Conservation (phyloP, 2,888 invertebrate species). For the Amiota minor region DNA sequence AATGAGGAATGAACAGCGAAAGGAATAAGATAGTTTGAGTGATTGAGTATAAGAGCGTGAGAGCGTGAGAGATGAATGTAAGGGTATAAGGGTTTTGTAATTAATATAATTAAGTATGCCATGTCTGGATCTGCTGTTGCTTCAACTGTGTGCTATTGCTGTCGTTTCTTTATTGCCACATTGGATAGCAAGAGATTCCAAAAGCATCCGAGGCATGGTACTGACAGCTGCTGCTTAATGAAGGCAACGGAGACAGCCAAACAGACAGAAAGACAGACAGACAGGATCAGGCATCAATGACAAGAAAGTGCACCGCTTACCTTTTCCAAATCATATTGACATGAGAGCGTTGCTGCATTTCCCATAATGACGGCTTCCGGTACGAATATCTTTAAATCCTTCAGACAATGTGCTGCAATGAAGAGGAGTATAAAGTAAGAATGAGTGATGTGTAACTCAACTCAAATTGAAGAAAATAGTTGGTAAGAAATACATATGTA, state of each 20-base stretch:
- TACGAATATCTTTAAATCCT: conserved; percentile 74
- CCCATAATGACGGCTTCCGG: conserved; percentile 74
- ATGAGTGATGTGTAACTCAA: background rate
- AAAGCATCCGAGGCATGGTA: background rate
- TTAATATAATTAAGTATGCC: conserved; percentile 63
- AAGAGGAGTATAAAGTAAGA: conserved; percentile 22
- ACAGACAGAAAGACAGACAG: conserved; percentile 30
- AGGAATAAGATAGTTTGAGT: too few relatives aligned
- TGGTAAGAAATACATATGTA: too few relatives aligned
- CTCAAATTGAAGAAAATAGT: too few relatives aligned
- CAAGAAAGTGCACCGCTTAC: conserved; percentile 58
- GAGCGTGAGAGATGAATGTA: conserved; percentile 26
- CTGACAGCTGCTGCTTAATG: conserved; percentile 12
- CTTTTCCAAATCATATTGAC: conserved; percentile 74
- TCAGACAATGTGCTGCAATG: conserved; percentile 68
- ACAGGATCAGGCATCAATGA: background rate
- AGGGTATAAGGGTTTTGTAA: conserved; percentile 44
- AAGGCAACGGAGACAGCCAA: conserved; percentile 18
- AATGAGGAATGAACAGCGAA: background rate
- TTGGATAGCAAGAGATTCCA: background rate
- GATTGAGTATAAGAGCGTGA: conserved; percentile 13
- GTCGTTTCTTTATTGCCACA: background rate
- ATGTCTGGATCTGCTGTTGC: conserved; percentile 32
- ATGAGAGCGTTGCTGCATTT: conserved; percentile 73
- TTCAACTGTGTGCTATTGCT: background rate